A percentile compares a stretch with the other conserved stretches of the same genome.
Conservation (phyloP, 2,797 vertebrate species). For the Sciaenops ocellatus region DNA sequence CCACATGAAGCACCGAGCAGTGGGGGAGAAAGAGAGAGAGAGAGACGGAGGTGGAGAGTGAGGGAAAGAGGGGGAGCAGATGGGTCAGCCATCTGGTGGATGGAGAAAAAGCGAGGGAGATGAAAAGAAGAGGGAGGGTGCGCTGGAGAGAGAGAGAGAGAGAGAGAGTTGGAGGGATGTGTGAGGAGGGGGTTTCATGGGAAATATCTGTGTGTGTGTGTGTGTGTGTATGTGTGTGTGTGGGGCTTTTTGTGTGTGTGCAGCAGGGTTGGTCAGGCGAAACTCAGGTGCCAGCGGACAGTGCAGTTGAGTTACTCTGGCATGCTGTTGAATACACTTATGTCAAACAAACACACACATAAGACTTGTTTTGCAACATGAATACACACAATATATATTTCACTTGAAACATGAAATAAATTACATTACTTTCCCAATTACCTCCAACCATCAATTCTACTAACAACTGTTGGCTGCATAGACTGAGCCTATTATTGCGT, state of each 20-base stretch:
- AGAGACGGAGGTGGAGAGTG: slow-evolving; percentile 56
- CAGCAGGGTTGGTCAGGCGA: slow-evolving; percentile 49
- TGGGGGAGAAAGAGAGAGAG: slow-evolving; percentile 50
- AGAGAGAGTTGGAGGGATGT: slow-evolving; percentile 42
- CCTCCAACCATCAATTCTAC: slow-evolving; percentile 13
- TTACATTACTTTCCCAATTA: neutral
- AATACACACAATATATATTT: slow-evolving; percentile 17
- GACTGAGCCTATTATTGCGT: slow-evolving; percentile 22
- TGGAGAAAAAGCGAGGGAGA: slow-evolving; percentile 81
- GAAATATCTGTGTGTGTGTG: slow-evolving; percentile 44
- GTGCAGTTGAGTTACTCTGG: slow-evolving; percentile 45
- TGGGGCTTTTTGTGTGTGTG: slow-evolving; percentile 50
- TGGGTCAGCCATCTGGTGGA: slow-evolving; percentile 89
- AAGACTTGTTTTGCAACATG: slow-evolving; percentile 1
- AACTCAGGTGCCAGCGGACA: slow-evolving; percentile 66
- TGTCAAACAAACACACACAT: slow-evolving; percentile 15
- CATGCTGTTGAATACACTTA: slow-evolving; percentile 48
- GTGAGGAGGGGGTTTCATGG: slow-evolving; percentile 37
- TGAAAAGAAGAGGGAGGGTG: slow-evolving; percentile 79
- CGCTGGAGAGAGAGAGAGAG: slow-evolving; percentile 36
- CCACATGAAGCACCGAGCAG: slow-evolving; percentile 74
- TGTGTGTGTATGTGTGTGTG: slow-evolving; percentile 40
- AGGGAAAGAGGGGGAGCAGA: slow-evolving; percentile 82
- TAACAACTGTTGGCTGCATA: slow-evolving; percentile 2
- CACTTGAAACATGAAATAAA: neutral